These are phyloP conservation scores for Halcyon leucocephala DNA, from an alignment of 2,797 vertebrate genomes.

Conservation along the genomic window DNA sequence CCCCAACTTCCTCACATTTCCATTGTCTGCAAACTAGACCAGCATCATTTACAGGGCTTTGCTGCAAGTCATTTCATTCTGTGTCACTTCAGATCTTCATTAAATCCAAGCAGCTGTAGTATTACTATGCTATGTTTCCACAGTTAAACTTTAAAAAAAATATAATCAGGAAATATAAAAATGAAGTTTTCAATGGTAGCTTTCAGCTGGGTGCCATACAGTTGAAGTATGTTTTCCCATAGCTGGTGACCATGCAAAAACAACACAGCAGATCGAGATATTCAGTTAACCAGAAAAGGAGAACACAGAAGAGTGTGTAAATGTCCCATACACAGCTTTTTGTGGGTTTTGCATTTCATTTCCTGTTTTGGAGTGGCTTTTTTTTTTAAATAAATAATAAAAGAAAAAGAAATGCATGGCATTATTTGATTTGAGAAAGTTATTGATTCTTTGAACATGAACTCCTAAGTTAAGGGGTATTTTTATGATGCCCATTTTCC, in stretches of 20 bases:
- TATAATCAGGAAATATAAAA: background rate
- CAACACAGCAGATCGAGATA: background rate
- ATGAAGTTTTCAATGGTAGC: background rate
- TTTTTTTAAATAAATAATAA: background rate
- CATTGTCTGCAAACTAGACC: background rate
- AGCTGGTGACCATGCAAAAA: background rate
- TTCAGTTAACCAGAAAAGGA: background rate
- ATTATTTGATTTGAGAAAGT: background rate
- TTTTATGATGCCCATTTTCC: background rate
- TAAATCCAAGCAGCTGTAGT: background rate
- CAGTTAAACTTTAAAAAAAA: background rate
- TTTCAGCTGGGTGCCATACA: background rate
- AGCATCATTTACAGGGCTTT: background rate
- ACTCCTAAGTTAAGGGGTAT: background rate
- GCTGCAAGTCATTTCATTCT: background rate
- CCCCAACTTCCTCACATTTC: background rate
- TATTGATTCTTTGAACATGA: background rate
- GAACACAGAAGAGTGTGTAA: background rate
- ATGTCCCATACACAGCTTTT: background rate
- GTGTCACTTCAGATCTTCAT: background rate
- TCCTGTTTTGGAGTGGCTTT: background rate
- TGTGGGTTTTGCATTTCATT: background rate
- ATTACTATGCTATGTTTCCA: background rate
- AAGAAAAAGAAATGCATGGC: background rate
- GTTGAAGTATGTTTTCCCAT: background rate